phyloP scores from a whole-genome alignment of 2,888 invertebrate species.

The Pseudococcus viburni region DNA sequence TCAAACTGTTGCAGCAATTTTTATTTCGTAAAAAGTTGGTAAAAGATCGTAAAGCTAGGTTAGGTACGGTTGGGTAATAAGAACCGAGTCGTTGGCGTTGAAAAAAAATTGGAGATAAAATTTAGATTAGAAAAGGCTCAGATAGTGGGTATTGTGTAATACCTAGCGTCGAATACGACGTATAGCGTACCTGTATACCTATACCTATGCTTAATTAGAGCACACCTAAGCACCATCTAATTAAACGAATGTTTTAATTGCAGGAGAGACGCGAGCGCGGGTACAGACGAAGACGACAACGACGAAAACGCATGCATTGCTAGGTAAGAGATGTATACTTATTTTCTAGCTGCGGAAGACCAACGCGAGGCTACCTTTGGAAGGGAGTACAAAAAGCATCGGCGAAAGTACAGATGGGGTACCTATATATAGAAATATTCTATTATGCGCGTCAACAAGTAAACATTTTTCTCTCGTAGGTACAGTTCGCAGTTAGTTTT shows the following conservation, averaged over 20 bases:
- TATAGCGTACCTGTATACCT: neutral
- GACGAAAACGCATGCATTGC: slow-evolving; percentile 24
- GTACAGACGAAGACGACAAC: neutral
- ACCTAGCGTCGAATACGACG: neutral
- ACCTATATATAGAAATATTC: slow-evolving; percentile 63
- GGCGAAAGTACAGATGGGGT: slow-evolving; percentile 62
- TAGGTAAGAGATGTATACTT: neutral
- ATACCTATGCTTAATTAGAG: slow-evolving; percentile 25
- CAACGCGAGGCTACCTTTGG: neutral
- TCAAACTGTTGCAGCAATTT: neutral
- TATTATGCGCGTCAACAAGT: neutral
- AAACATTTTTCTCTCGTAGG: neutral
- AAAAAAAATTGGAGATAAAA: neutral
- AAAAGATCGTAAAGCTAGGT: neutral
- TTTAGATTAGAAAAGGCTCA: neutral
- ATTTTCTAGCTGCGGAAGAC: slow-evolving; percentile 6
- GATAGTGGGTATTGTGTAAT: neutral
- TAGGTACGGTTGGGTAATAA: neutral
- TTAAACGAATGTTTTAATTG: neutral
- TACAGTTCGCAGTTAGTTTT: neutral
- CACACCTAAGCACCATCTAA: neutral
- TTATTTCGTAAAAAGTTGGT: neutral
- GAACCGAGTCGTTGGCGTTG: neutral
- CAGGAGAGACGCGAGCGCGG: neutral
- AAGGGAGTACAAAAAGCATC: slow-evolving; percentile 30